Base-by-base conservation (phyloP, 2,888 invertebrate species). In the Lottia gigantea region DNA sequence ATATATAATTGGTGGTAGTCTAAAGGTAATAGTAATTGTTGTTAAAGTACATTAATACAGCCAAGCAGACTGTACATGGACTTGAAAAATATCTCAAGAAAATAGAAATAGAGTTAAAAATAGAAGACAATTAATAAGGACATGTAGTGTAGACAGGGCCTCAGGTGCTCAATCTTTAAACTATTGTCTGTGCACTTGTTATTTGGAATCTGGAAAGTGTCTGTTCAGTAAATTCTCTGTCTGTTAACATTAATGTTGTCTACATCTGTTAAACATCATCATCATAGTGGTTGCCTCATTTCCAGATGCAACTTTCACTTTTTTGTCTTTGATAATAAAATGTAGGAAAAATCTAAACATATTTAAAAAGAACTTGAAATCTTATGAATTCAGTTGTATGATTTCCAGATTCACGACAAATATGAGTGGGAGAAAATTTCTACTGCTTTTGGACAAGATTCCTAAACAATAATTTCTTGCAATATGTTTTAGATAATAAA, bases 191-290 rank as follows among this genome's bases (percentile, higher is more conserved):
- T 55, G 55, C 55, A 55, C 55, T 55, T 55, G 55, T 19, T 19
- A 40, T 55, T 23, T 55, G 19, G 55, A 55, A 55, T 55, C 55
- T 55, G 55, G 55, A 55, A 55, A 23, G 19, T 55, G 55, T 55
- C 55, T 55, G 55, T 23, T 55, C 55, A 23, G 12, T 55, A 55
- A 55, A 55, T 55, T 55, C 19, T 55, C 19, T 55, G 55, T 55
- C 55, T 55, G 55, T 23, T 55, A 19, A 55, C 19, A 23, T 23
- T 55, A 55, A 55, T 55, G 55, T 55, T 55, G 19, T 19, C 19
- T 55, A 55, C 55, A 55, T 55, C 55, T 55, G 55, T 11, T 55
- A 23, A 55, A 55, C 55, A 55, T 55, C 55, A 55, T 55, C 55
- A 23, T 55, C 19, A 19, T 55, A 55, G 55, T 55, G 55, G 55